Conservation (phyloP, 1,140 invertebrate genomes). For the Aphaenogaster floridana region DNA sequence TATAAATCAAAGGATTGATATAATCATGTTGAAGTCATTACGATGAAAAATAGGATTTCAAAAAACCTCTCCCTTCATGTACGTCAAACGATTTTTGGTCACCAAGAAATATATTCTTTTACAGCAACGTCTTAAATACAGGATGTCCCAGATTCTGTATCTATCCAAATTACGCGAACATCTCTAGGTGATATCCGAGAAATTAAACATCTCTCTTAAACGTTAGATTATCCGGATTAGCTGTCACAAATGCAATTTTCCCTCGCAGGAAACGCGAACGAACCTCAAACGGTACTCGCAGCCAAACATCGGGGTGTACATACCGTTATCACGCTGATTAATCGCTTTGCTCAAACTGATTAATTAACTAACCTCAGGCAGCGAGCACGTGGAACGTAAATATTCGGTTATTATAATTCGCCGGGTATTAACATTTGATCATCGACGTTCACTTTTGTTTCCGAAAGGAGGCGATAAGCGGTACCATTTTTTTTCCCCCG, state of each 20-base stretch:
- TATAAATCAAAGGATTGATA: no score
- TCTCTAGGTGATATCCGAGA: neutral
- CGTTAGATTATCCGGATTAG: slow-evolving; percentile 18
- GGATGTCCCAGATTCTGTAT: neutral
- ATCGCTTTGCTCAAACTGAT: slow-evolving; percentile 27
- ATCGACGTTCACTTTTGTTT: neutral
- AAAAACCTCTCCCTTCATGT: no score
- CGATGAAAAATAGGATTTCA: no score
- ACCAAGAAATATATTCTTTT: neutral
- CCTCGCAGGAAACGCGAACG: neutral
- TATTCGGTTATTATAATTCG: slow-evolving; percentile 77
- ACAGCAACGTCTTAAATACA: neutral
- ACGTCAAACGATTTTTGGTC: no score
- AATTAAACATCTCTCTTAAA: slow-evolving; percentile 23
- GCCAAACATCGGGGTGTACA: neutral
- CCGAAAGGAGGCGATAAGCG: slow-evolving; percentile 28
- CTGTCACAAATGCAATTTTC: slow-evolving; percentile 31
- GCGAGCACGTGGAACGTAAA: slow-evolving; percentile 59
- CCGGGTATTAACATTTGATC: slow-evolving; percentile 64
- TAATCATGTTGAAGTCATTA: no score
- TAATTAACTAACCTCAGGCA: slow-evolving; percentile 27
- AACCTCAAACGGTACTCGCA: slow-evolving; percentile 17
- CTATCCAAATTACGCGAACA: neutral
- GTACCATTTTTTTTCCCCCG: neutral
- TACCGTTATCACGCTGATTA: slow-evolving; percentile 50